Conservation (phyloP, 2,113 vertebrate genomes). For the Cariama cristata region DNA sequence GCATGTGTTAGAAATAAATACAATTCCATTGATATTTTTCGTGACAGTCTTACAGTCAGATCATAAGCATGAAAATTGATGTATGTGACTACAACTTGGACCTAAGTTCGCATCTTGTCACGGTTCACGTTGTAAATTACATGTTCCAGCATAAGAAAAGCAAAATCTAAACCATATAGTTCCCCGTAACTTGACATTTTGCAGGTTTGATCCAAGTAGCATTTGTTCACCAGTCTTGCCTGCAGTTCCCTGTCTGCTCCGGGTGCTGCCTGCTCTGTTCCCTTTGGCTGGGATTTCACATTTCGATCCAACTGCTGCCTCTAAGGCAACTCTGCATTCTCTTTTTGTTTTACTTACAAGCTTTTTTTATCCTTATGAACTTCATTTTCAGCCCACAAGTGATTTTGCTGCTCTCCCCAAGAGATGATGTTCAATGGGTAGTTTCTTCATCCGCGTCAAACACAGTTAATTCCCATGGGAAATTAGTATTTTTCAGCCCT, state of each 20-base stretch:
- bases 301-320: not conserved
- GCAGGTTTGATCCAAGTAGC: rapidly evolving
- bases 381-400: not conserved
- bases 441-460: not conserved
- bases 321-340: not conserved
- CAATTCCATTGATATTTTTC: not conserved
- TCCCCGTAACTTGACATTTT: too few species aligned
- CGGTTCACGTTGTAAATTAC: not conserved
- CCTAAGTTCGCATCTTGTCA: not conserved
- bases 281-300: not conserved
- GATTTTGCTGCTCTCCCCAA: not conserved
- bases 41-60: not conserved
- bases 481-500: not conserved
- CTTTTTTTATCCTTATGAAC: not conserved
- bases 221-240: rapidly evolving
- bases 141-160: not conserved
- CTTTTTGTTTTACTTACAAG: not conserved
- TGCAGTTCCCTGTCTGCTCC: rapidly evolving
- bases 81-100: not conserved
- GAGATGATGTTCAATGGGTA: rapidly evolving
- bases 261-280: not conserved
- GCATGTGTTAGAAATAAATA: not conserved
- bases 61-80: not conserved
- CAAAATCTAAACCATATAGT: not conserved
- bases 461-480: not conserved